Evolutionary conservation across 30 jellyfish, hydroid and myxozoan genomes (phyloP).

Genomic region (Hydractinia echinata): DNA sequence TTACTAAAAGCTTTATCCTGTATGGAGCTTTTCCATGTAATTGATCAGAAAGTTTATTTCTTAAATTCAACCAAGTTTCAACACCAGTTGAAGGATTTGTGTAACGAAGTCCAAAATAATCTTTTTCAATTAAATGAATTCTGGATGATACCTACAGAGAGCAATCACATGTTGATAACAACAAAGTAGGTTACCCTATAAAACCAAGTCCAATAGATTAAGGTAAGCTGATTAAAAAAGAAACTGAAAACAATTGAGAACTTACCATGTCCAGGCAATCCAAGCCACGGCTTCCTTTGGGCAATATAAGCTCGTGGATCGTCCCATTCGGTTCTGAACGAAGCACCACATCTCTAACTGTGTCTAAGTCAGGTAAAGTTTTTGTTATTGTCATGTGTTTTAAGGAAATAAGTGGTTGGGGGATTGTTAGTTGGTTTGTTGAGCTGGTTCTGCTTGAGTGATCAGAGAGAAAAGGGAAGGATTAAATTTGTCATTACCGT

Average conservation of each 20-base stretch:
- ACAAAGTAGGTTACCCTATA: neutral
- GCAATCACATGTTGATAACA: neutral
- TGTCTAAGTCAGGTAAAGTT: conserved; percentile 16
- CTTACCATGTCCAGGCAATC: conserved; percentile 94
- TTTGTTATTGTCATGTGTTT: conserved; percentile 40
- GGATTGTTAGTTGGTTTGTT: conserved; percentile 29
- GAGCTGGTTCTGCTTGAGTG: conserved; percentile 34
- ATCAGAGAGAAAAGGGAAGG: conserved; percentile 27
- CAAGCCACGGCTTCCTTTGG: conserved; percentile 67
- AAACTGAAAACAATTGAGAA: neutral
- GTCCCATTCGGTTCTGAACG: conserved; percentile 93
- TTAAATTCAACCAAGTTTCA: conserved; percentile 85
- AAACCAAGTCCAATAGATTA: neutral
- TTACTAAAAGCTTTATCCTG: conserved; percentile 71
- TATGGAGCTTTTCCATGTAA: conserved; percentile 83
- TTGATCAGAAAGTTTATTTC: conserved; percentile 81
- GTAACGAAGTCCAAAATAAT: conserved; percentile 91
- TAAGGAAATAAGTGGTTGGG: conserved; percentile 8
- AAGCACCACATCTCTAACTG: conserved; percentile 85
- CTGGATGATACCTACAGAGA: conserved; percentile 39
- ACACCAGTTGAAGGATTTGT: conserved; percentile 68
- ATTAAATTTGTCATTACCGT: conserved; percentile 14
- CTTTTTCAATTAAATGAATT: conserved; percentile 70
- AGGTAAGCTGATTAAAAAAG: neutral
- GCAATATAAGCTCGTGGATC: conserved; percentile 80